phyloP scores from a whole-genome alignment of 1,140 invertebrate genomes.

The Zaprionus kolodkinae region DNA sequence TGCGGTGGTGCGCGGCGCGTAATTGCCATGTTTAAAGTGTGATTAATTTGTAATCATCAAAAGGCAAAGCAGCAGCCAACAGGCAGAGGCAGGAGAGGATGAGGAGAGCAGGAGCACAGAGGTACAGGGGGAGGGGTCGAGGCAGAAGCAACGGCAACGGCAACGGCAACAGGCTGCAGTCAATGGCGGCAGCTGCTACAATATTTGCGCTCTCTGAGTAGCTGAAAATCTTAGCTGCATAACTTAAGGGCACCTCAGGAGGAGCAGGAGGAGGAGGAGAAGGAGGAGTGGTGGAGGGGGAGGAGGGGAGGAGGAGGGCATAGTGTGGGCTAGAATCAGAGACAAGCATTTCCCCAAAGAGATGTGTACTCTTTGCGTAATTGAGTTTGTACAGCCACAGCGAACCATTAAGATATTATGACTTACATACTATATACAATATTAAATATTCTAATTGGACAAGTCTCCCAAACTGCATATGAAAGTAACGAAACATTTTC shows the following conservation, averaged over 20 bases:
- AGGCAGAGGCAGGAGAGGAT: slow-evolving; percentile 8
- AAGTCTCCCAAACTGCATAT: background rate
- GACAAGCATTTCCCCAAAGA: slow-evolving; percentile 20
- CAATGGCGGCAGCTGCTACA: slow-evolving; percentile 11
- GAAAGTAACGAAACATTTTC: background rate
- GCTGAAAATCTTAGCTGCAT: slow-evolving; percentile 53
- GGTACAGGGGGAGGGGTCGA: background rate
- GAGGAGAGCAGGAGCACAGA: background rate
- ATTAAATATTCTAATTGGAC: slow-evolving; percentile 22
- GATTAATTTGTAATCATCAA: slow-evolving; percentile 83
- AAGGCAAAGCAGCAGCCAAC: slow-evolving; percentile 65
- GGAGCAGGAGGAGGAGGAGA: background rate
- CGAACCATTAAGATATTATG: slow-evolving; percentile 20
- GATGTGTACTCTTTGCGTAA: slow-evolving; percentile 62
- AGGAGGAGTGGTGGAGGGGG: background rate
- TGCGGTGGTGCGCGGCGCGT: slow-evolving; percentile 50
- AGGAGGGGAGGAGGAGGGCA: background rate
- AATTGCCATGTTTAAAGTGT: slow-evolving; percentile 83
- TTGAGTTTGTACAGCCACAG: slow-evolving; percentile 62
- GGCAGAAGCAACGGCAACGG: background rate
- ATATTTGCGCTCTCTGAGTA: slow-evolving; percentile 41
- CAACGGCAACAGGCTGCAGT: slow-evolving; percentile 4
- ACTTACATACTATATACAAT: background rate
- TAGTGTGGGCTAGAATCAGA: background rate
- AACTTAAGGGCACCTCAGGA: slow-evolving; percentile 53